Base-by-base conservation (phyloP, 2,888 invertebrate genomes). In the Electrophaes corylata region DNA sequence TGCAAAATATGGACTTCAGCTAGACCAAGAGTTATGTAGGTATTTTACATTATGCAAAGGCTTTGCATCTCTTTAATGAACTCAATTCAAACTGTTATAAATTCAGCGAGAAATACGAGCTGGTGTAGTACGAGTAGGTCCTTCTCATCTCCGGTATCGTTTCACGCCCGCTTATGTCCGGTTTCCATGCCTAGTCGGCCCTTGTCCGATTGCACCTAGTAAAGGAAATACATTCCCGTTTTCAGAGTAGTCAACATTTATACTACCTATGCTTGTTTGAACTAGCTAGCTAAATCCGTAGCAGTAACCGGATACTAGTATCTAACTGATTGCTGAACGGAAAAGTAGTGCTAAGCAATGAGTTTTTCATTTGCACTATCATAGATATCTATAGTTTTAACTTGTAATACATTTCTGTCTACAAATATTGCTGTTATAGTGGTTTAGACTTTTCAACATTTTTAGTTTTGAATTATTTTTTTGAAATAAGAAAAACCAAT, bases 51-150 rank as follows among this genome's bases (percentile, higher is more conserved):
- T 29, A 40, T 19, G 19, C 35, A 35, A 14, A 35, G 37, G 5
- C 6, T 8, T 39, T 12, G 4, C 23, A 23, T 31, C 23, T 16
- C 12, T 29, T 37, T 37, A 40, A 46, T 26, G 33, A 14, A 40
- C 40, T 11, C 39, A 39, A 37, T 48, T 45, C 47, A 29, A 53
- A 54, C 51, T 66, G 60, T 66, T 65, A 62, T 68, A 75, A 72
- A 76, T 71, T 75, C 70, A 55, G 67, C 65, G 69, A 72, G 71
- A 75, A 76, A 80, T 73, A 73, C 71, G 76, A 75, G 71, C 62
- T 10, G 4, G 1, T 20, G n/a, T n/a, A n/a, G n/a, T n/a, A n/a
- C n/a, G 72, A 66, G 71, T 66, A 71, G 73, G 70, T 75, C 71
- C 67, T 67, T 72, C 75, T 81, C 81, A 58, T 58, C 48, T 60